These are phyloP conservation scores for Brachynemurus nebulosus DNA, from an alignment of 2,888 invertebrate species.

Conservation along the genomic window DNA sequence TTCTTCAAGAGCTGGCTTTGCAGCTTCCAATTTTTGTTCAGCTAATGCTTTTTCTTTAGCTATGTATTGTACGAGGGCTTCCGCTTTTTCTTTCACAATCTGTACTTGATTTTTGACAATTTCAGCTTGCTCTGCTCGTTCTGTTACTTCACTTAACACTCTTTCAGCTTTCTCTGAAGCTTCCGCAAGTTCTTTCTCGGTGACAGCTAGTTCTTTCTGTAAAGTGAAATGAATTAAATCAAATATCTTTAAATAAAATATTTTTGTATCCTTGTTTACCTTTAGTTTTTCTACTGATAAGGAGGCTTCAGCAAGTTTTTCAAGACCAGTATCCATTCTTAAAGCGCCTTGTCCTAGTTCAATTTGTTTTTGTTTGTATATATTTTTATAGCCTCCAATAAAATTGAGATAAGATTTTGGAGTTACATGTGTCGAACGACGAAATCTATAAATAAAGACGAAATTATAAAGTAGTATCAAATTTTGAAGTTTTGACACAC, in stretches of 20 bases:
- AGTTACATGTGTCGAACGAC: conserved; percentile 90
- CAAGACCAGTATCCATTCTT: conserved; percentile 90
- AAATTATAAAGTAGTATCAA: too few species aligned
- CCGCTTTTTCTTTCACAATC: conserved; percentile 91
- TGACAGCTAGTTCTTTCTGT: conserved; percentile 70
- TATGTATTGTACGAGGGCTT: conserved; percentile 71
- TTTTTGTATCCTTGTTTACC: conserved; percentile 7
- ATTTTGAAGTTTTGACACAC: too few species aligned
- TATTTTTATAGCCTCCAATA: conserved; percentile 87
- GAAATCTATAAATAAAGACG: conserved; percentile 60
- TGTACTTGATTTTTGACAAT: conserved; percentile 91
- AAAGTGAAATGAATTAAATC: not conserved
- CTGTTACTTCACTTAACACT: conserved; percentile 79
- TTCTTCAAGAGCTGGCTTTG: conserved; percentile 89
- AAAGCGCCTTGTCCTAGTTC: conserved; percentile 81
- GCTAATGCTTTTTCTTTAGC: conserved; percentile 83
- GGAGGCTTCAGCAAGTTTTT: conserved; percentile 90
- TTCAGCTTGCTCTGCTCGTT: conserved; percentile 89
- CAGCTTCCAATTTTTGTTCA: conserved; percentile 86
- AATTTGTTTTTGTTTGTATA: conserved; percentile 77
- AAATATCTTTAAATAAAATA: not conserved
- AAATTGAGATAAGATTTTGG: conserved; percentile 95
- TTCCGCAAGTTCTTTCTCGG: conserved; percentile 86
- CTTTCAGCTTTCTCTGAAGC: conserved; percentile 87
- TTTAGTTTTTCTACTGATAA: conserved; percentile 84